Conservation (phyloP, 1,140 invertebrate species). For the Panagrolaimus sp. region DNA sequence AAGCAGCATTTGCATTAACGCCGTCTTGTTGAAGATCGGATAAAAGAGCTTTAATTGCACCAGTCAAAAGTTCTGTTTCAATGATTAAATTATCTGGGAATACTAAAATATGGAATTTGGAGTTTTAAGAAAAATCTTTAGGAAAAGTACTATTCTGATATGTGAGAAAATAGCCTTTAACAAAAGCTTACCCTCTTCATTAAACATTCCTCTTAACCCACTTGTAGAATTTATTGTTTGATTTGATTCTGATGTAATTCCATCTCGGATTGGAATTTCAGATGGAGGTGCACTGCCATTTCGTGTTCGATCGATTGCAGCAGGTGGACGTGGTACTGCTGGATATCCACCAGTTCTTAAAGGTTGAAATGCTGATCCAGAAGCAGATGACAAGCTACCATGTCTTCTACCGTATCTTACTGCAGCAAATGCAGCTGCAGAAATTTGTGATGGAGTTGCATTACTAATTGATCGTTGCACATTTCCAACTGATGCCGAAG, state of each 20-base stretch:
- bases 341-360: not conserved
- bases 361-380: not conserved
- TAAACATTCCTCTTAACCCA: constrained; percentile 28
- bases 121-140: too few relatives aligned
- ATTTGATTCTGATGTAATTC: constrained; percentile 3
- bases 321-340: not conserved
- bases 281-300: constrained; percentile 26
- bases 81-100: constrained; percentile 52
- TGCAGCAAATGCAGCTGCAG: not conserved
- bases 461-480: not conserved
- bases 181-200: constrained; percentile 20
- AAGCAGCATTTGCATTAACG: constrained; percentile 36
- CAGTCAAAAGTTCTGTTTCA: constrained; percentile 47
- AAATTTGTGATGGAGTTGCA: not conserved
- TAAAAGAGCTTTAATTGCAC: constrained; percentile 45
- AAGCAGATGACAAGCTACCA: not conserved
- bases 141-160: too few relatives aligned
- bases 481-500: not conserved
- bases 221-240: not conserved
- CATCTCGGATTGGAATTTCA: not conserved
- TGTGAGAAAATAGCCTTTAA: too few relatives aligned
- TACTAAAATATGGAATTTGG: constrained; percentile 35
- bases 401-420: not conserved
- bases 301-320: not conserved
- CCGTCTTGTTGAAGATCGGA: constrained; percentile 28